Evolutionary conservation across 1,140 invertebrate species (phyloP), one percentile per base, ranked within the genome.

Genomic region (Apis mellifera): DNA sequence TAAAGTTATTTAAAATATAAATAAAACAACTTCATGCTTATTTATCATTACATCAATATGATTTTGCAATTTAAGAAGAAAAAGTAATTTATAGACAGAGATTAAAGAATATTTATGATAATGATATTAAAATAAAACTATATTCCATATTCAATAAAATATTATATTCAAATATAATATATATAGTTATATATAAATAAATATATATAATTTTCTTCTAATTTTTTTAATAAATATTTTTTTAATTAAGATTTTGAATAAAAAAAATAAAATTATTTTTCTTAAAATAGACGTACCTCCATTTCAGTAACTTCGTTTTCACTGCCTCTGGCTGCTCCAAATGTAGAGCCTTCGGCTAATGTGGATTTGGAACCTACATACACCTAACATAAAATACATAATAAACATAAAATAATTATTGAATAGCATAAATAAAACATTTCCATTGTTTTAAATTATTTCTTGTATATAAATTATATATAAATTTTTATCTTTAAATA

Each of bases 331-430:
- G 90, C 84, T 84, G 89, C 85, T 89, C 84, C 90, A 85, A 92
- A 93, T 84, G 90, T 94, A 84, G 91, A 88, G 88, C 93, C 92
- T 88, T 94, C 92, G 70, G 87, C 89, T 88, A 92, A 82, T 50
- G 92, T 92, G 64, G 93, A 93, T 86, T 93, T 94, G 60, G 93
- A 91, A 89, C 93, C 93, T 91, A 94, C 93, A 87, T 93, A 94
- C 62, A 94, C 92, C 93, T 94, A 87, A 86, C 91, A 89, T 80
- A 89, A 66, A 86, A 82, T 70, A 82, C 0, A 82, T 64, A 82
- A 32, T 32, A 32, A 32, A 32, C 32, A 32, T 32, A 32, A 32
- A 32, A 86, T 64, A 57, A 60, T 84, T 87, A 87, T 86, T 77
- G 64, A 21, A 84, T 54, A 60, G 70, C 50, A 84, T 65, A 62